Base-by-base conservation (phyloP, 2,888 invertebrate genomes). In the Polyommatus icarus region DNA sequence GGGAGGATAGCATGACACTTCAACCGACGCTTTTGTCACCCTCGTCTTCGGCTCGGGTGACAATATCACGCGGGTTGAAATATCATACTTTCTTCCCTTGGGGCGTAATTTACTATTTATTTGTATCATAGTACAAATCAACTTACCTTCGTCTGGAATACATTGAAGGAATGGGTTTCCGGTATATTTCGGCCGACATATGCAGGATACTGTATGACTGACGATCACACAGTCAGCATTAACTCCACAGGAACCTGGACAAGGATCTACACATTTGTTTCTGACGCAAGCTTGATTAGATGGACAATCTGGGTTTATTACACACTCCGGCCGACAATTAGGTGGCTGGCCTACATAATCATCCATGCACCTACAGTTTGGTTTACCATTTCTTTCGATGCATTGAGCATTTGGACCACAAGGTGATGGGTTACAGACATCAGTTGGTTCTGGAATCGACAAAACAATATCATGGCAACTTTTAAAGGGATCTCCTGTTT, bases 131-230 rank as follows among this genome's bases (percentile, higher is more conserved):
- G 20, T 59, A 59, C 8, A 76, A 54, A 54, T 73, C 29, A 77
- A 40, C 54, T 82, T 86, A 95, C 95, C 94, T 90, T 94, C 91
- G 85, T 95, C 94, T 77, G 90, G 90, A 77, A 96, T 90, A 85
- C 98, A 98, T 85, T 97, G 97, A 59, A 97, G 95, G 84, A 97
- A 97, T 76, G 98, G 97, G 91, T 98, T 97, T 80, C 98, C 98
- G 10, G 96, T 96, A 87, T 95, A 97, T 82, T 97, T 97, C 54
- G 95, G 89, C 40, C 95, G 94, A 85, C 98, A 98, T 8, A 95
- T 96, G 85, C 98, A 98, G 1, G 97, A 96, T 0, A 97, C 97
- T 0, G 96, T 96, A 84, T 98, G 97, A 81, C 96, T 96, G 7
- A 97, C 96, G 32, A 98, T 96, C 76, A 96, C 95, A 84, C 98